Percentiles rank a stretch among this genome's conserved stretches.
These are phyloP conservation scores for Phenacoccus solenopsis DNA, from an alignment of 1,140 invertebrate species.

Conservation along the genomic window DNA sequence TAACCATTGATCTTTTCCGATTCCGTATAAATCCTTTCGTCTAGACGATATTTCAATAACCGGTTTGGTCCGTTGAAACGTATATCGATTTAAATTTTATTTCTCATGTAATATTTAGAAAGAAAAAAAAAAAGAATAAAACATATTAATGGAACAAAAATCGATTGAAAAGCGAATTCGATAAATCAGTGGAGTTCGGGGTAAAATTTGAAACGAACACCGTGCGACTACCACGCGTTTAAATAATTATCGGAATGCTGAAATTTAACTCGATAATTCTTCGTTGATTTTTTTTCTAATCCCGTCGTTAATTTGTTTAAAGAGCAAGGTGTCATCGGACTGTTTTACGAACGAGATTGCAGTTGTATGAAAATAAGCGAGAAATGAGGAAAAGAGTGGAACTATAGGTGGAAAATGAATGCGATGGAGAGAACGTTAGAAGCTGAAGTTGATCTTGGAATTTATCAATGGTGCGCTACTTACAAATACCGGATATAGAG, in stretches of 20 bases:
- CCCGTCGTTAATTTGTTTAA: no score
- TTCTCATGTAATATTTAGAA: not conserved
- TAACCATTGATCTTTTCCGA: slow-evolving; percentile 1
- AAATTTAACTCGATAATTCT: not conserved
- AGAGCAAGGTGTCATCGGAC: no score
- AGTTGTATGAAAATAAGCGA: no score
- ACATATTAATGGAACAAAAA: not conserved
- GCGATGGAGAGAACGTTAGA: no score
- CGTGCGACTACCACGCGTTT: not conserved
- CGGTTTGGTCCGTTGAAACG: not conserved
- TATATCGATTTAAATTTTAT: slow-evolving; percentile 1
- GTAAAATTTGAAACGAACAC: not conserved
- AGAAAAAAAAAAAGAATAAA: not conserved
- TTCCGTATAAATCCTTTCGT: not conserved
- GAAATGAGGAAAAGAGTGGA: no score
- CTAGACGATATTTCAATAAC: slow-evolving; percentile 2
- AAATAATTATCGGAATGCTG: not conserved
- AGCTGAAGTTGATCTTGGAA: no score
- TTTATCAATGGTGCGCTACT: no score
- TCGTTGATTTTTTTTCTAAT: no score
- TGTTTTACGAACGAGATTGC: no score
- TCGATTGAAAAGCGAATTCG: not conserved
- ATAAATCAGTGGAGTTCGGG: not conserved
- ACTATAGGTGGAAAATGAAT: no score
- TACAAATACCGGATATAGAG: no score